A percentile compares a stretch with the other conserved stretches of the same genome.
Evolutionary conservation across 2,797 vertebrate genomes (phyloP).

Genomic region (Pipistrellus pygmaeus): DNA sequence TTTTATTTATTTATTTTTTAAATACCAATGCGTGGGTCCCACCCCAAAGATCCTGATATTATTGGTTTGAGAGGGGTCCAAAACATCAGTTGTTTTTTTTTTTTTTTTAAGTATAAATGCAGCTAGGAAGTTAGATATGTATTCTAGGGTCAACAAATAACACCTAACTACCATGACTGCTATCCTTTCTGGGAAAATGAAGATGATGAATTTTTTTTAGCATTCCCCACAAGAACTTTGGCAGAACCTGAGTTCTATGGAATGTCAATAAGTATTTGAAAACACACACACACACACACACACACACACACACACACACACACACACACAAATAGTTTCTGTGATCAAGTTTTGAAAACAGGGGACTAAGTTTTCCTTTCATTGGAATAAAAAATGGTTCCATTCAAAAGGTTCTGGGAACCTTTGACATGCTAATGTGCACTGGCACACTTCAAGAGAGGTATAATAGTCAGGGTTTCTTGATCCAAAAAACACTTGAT

Average conservation of each 20-base stretch:
- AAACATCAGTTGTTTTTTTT: not conserved
- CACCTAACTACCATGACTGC: not conserved
- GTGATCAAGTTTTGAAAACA: conserved; percentile 29
- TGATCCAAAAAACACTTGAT: not conserved
- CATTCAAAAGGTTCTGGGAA: not conserved
- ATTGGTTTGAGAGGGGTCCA: not conserved
- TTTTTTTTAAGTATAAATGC: conserved; percentile 8
- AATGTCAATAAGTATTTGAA: not conserved
- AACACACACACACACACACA: not conserved
- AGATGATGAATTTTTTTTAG: not conserved
- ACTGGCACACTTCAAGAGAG: not conserved
- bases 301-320: not conserved
- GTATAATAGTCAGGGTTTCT: not conserved
- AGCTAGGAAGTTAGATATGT: not conserved
- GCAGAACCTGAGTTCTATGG: not conserved
- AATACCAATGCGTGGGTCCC: not conserved
- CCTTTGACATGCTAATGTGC: not conserved
- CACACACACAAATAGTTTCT: not conserved
- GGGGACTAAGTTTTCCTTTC: not conserved
- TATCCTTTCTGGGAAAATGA: not conserved
- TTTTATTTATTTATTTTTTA: conserved; percentile 16
- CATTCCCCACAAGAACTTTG: not conserved
- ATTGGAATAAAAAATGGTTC: not conserved
- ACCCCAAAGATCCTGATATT: conserved; percentile 1
- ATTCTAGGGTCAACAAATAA: not conserved